Base-by-base conservation (phyloP, 2,888 invertebrate genomes). In the Tenthredo livida region DNA sequence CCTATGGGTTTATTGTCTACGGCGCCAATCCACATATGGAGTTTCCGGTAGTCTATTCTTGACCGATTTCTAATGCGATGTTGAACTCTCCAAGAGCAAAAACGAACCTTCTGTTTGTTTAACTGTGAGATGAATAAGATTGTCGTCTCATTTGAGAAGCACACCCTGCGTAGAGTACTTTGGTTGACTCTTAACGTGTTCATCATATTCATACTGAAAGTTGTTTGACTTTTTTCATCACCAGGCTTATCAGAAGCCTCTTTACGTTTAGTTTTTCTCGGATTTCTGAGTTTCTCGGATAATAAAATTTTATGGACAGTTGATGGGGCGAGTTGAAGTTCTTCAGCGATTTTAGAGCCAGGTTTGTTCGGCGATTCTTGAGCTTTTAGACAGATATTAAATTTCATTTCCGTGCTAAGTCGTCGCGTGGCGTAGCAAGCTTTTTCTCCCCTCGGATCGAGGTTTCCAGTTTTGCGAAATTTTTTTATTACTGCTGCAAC, bases 381-480 rank as follows among this genome's bases (percentile, higher is more conserved):
- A 33, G 54, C 77, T 33, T 54, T 77, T 0, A 33, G 9, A 9
- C 77, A 77, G 17, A 77, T 54, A 33, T 50, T 10, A 25, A 77
- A 54, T 54, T 17, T 50, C 54, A 77, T 54, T 6, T 77, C 77
- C 4, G 50, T 17, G 17, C 54, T 77, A 1, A 77, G 17, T 54
- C 15, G 77, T 54, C 33, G 50, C n/a, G 50, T 33, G 7, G 54
- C 29, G 12, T 17, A 4, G 54, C n/a, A 15, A 12, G 6, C 6
- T 54, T 33, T 77, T 7, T n/a, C 29, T 77, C 2, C 9, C 15
- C 47, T 33, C 15, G 37, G 29, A 73, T 73, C 25, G 15, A 73
- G 73, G 25, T 43, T 73, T 29, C 73, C 77, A 25, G 77, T 77
- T 54, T 7, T 33, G 2, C 29, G 77, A 50, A 73, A 73, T 73